These are phyloP conservation scores for Drosophila eohydei DNA, from an alignment of 2,888 invertebrate genomes.

Conservation along the genomic window DNA sequence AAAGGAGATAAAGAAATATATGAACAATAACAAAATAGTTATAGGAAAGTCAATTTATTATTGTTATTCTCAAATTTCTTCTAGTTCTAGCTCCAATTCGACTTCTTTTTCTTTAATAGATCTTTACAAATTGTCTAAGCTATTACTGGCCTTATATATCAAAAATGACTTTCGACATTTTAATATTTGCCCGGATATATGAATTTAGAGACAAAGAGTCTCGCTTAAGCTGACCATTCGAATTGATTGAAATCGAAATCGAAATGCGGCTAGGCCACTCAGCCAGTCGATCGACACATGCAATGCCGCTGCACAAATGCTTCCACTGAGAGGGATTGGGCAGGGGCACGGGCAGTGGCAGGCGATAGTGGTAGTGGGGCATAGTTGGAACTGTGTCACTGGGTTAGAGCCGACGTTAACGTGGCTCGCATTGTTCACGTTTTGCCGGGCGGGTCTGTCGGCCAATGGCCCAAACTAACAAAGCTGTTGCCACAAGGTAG, in stretches of 20 bases:
- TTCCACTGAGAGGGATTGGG: slow-evolving; percentile 12
- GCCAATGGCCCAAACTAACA: slow-evolving; percentile 22
- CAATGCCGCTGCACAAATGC: slow-evolving; percentile 20
- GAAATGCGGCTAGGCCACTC: slow-evolving; percentile 18
- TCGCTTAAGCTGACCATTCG: background rate
- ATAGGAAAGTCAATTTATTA: too few species aligned
- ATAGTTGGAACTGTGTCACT: slow-evolving; percentile 63
- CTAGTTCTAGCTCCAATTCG: too few species aligned
- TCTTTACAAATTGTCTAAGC: too few species aligned
- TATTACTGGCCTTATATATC: too few species aligned
- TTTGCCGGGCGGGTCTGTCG: slow-evolving; percentile 13
- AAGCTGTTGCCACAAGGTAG: background rate
- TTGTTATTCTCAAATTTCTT: too few species aligned
- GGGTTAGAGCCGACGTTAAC: slow-evolving; percentile 52
- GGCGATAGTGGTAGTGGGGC: background rate
- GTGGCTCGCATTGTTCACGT: slow-evolving; percentile 44
- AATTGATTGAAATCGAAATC: slow-evolving; percentile 29
- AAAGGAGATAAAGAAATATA: too few species aligned
- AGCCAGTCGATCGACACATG: slow-evolving; percentile 13
- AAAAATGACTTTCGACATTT: background rate
- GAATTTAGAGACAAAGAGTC: background rate
- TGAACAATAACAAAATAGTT: too few species aligned
- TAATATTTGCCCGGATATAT: background rate
- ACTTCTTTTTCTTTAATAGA: too few species aligned
- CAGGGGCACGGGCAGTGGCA: too few species aligned